Conservation (phyloP, 1,140 invertebrate genomes). For the Hylaeus anthracinus region DNA sequence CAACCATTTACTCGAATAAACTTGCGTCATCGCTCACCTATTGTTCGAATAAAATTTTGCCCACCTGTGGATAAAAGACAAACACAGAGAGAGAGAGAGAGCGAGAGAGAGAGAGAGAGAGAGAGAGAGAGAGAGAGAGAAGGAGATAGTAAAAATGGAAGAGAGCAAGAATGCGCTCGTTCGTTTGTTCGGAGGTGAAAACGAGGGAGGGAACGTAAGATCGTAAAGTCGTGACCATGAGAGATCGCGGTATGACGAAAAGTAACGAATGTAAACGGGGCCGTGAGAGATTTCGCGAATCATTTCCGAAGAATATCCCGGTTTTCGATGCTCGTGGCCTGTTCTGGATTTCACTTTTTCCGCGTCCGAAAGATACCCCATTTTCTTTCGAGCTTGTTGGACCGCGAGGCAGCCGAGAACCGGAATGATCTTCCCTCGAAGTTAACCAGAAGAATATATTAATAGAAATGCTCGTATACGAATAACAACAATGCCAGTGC, state of each 20-base stretch:
- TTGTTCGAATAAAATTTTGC: too few relatives aligned
- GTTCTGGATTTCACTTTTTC: background rate
- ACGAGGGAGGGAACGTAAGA: constrained; percentile 20
- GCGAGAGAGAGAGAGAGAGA: too few relatives aligned
- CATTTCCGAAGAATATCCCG: background rate
- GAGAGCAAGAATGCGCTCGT: constrained; percentile 46
- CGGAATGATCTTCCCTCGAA: background rate
- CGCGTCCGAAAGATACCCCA: background rate
- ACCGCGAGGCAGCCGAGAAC: background rate
- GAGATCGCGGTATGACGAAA: constrained; percentile 6
- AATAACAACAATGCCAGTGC: too few relatives aligned
- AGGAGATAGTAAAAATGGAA: background rate
- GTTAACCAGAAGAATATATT: background rate
- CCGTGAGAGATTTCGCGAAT: constrained; percentile 11
- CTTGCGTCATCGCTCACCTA: too few relatives aligned
- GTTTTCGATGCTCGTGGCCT: background rate
- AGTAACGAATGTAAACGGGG: constrained; percentile 5
- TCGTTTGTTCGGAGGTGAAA: constrained; percentile 31
- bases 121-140: background rate
- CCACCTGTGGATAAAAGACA: too few relatives aligned
- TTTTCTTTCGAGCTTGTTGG: too few relatives aligned
- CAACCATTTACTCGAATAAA: too few relatives aligned
- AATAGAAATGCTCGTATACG: too few relatives aligned
- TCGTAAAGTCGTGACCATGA: constrained; percentile 12
- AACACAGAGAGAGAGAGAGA: too few relatives aligned